A percentile compares a stretch with the other conserved stretches of the same genome.
phyloP scores from a whole-genome alignment of 2,888 invertebrate species.

The Noctua janthina region DNA sequence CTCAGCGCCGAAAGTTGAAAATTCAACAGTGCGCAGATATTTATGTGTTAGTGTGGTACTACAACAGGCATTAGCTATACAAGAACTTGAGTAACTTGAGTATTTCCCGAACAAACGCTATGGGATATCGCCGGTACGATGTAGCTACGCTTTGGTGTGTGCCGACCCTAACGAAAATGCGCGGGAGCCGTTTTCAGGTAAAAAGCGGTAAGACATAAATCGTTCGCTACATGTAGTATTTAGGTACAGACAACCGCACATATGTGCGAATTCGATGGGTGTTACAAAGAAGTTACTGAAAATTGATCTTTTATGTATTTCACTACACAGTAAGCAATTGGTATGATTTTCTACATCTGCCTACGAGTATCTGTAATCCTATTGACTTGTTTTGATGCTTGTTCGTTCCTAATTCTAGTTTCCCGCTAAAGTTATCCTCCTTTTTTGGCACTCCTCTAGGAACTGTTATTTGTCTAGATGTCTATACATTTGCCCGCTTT shows the following conservation, averaged over 20 bases:
- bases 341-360: background rate
- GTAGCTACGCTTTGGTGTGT: background rate
- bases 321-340: background rate
- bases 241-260: background rate
- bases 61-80: background rate
- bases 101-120: background rate
- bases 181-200: background rate
- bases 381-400: background rate
- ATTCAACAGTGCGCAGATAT: background rate
- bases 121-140: too few relatives aligned
- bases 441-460: background rate
- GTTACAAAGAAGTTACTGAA: background rate
- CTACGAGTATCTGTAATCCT: background rate
- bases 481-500: background rate
- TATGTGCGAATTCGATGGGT: background rate
- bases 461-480: background rate
- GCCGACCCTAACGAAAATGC: background rate
- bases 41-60: background rate
- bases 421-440: constrained; percentile 3
- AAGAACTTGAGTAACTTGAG: background rate
- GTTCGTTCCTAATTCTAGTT: background rate
- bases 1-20: background rate
- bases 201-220: background rate
- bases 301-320: background rate
- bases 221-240: background rate